phyloP scores from a whole-genome alignment of 2,888 invertebrate genomes.

The Pandemis heparana region DNA sequence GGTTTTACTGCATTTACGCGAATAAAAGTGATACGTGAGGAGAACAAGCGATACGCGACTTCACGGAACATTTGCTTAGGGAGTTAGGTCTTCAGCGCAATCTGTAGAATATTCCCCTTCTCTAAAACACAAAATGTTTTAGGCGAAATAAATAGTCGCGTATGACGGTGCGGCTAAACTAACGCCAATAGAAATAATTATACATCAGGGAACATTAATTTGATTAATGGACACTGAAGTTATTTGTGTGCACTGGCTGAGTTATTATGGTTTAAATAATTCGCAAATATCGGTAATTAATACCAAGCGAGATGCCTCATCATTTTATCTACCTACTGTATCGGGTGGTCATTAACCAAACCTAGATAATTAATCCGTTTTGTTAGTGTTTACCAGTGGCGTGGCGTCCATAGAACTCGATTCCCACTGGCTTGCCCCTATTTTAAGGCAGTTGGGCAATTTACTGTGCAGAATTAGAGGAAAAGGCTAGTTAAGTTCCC shows the following conservation, averaged over 20 bases:
- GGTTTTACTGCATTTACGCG: conserved; percentile 26
- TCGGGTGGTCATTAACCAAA: conserved; percentile 62
- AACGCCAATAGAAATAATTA: conserved; percentile 17
- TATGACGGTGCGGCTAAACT: background rate
- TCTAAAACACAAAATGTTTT: background rate
- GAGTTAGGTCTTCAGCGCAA: background rate
- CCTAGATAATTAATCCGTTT: conserved; percentile 69
- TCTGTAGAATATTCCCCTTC: background rate
- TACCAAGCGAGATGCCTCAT: conserved; percentile 65
- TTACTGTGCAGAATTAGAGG: too few species aligned
- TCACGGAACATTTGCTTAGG: conserved; percentile 8
- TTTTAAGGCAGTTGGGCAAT: too few species aligned
- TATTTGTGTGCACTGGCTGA: conserved; percentile 57
- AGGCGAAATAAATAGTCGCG: background rate
- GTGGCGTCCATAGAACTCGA: too few species aligned
- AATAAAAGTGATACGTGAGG: conserved; percentile 38
- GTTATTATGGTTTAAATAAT: conserved; percentile 70
- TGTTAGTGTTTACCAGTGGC: conserved; percentile 47
- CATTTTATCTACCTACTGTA: conserved; percentile 47
- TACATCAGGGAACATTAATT: conserved; percentile 19
- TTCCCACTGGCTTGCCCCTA: too few species aligned
- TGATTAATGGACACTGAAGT: conserved; percentile 42
- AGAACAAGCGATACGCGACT: conserved; percentile 9
- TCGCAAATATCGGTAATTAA: conserved; percentile 69
- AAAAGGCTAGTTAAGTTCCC: too few species aligned